These are phyloP conservation scores for Andrena camellia DNA, from an alignment of 2,888 invertebrate genomes.

Conservation along the genomic window DNA sequence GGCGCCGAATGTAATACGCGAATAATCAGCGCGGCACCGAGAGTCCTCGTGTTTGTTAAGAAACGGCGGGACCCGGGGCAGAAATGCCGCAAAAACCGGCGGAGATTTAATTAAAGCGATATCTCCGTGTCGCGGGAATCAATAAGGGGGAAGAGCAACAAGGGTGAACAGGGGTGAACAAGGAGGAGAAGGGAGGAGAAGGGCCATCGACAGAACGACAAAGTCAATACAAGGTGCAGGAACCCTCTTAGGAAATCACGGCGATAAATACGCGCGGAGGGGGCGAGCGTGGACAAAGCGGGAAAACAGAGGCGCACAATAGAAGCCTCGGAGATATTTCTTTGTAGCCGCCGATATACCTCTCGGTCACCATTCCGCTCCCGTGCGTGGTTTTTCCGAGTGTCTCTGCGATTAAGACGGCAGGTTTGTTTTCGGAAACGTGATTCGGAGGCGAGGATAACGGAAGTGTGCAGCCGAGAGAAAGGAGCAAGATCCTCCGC, in stretches of 20 bases:
- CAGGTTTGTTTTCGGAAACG: slow-evolving; percentile 58
- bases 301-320: neutral
- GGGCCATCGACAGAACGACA: slow-evolving; percentile 2
- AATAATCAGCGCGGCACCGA: slow-evolving; percentile 28
- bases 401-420: slow-evolving; percentile 43
- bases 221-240: slow-evolving; percentile 19
- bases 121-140: slow-evolving; percentile 22
- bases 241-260: slow-evolving; percentile 37
- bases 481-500: slow-evolving; percentile 13
- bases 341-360: neutral
- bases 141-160: neutral
- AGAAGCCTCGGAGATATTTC: slow-evolving; percentile 23
- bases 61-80: neutral
- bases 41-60: neutral
- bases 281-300: neutral
- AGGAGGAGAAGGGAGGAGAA: neutral
- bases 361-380: slow-evolving; percentile 31
- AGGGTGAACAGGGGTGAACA: neutral
- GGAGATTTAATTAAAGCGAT: slow-evolving; percentile 34
- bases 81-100: neutral
- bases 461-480: neutral
- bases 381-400: slow-evolving; percentile 23
- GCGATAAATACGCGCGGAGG: slow-evolving; percentile 29
- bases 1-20: slow-evolving; percentile 40
- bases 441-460: slow-evolving; percentile 32